A percentile compares a stretch with the other conserved stretches of the same genome.
Evolutionary conservation across 2,113 vertebrate species (phyloP).

Genomic region (Phodopus roborovskii): DNA sequence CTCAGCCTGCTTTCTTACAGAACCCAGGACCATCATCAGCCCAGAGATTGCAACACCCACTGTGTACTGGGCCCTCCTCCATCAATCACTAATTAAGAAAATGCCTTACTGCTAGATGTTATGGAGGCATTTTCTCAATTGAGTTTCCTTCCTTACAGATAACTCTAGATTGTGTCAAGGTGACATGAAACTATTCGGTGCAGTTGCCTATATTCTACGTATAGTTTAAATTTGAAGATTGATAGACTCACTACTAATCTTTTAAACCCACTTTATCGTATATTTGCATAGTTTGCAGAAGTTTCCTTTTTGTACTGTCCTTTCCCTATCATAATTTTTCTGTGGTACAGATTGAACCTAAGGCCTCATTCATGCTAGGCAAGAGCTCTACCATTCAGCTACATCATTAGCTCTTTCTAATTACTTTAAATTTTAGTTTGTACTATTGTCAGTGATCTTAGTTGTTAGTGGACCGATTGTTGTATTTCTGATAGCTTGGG

Average conservation of each 20-base stretch:
- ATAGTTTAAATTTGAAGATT: not conserved
- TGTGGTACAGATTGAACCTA: not conserved
- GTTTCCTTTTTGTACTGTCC: not conserved
- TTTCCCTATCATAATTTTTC: not conserved
- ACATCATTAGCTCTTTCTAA: not conserved
- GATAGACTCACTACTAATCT: not conserved
- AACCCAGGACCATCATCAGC: not conserved
- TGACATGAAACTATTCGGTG: not conserved
- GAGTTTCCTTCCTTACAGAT: not conserved
- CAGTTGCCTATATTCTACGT: not conserved
- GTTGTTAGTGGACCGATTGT: not conserved
- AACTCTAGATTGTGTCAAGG: not conserved
- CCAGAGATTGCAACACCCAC: not conserved
- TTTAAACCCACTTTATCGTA: constrained; percentile 19
- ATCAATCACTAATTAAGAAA: not conserved
- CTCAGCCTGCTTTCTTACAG: not conserved
- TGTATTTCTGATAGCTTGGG: not conserved
- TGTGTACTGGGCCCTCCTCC: not conserved
- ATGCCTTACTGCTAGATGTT: not conserved
- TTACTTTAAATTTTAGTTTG: constrained; percentile 30
- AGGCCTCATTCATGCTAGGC: not conserved
- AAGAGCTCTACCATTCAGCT: not conserved
- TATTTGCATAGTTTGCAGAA: not conserved
- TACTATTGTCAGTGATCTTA: not conserved
- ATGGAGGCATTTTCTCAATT: not conserved